A percentile compares a stretch with the other conserved stretches of the same genome.
phyloP scores from a whole-genome alignment of 2,113 vertebrate species.

The Monarcha castaneiventris region DNA sequence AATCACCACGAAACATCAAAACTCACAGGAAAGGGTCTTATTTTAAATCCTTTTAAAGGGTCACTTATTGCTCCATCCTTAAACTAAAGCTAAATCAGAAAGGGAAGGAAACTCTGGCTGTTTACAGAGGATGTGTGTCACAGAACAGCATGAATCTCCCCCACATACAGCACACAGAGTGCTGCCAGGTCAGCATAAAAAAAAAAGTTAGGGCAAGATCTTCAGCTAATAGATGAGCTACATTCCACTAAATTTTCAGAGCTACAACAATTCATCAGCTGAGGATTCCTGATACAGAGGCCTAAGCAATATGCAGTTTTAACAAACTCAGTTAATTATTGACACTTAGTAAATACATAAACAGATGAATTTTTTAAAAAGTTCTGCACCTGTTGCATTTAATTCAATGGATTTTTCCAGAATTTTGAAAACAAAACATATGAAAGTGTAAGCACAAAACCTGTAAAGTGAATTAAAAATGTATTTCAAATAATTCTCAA shows the following conservation, averaged over 20 bases:
- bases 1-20: background rate
- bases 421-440: background rate
- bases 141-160: background rate
- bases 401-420: background rate
- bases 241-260: background rate
- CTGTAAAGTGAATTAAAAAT: background rate
- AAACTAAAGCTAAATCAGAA: background rate
- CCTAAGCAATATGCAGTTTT: background rate
- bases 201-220: background rate
- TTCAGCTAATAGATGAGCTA: background rate
- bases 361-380: background rate
- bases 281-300: background rate
- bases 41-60: background rate
- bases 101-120: background rate
- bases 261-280: background rate
- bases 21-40: background rate
- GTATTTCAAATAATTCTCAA: background rate
- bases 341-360: background rate
- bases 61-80: background rate
- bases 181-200: background rate
- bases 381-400: background rate
- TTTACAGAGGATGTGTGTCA: background rate
- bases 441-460: background rate
- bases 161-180: background rate
- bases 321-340: background rate